Conservation (phyloP, 1,140 invertebrate genomes). For the Berghia stephanieae region DNA sequence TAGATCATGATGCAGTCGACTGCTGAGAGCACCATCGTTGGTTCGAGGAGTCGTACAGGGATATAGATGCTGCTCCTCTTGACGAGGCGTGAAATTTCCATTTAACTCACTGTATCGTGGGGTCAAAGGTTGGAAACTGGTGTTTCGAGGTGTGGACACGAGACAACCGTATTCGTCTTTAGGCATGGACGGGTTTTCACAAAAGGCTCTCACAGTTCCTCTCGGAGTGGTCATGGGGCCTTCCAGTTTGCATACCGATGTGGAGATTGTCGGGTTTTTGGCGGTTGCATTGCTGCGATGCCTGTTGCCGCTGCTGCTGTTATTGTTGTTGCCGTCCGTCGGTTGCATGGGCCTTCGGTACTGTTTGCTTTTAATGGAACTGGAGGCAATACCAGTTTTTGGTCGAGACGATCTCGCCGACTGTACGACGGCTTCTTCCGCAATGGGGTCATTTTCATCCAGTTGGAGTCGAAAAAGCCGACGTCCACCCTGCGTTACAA, state of each 20-base stretch:
- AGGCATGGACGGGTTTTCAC: background rate
- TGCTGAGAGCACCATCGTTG: background rate
- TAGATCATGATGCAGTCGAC: slow-evolving; percentile 18
- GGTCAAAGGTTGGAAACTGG: slow-evolving; percentile 14
- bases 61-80: too few species aligned
- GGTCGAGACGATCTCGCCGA: slow-evolving; percentile 28
- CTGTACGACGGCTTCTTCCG: slow-evolving; percentile 24
- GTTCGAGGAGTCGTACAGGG: too few species aligned
- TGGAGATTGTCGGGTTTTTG: background rate
- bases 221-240: slow-evolving; percentile 17
- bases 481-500: background rate
- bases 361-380: background rate
- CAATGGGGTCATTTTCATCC: background rate
- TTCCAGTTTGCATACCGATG: slow-evolving; percentile 18
- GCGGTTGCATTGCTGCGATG: background rate
- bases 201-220: slow-evolving; percentile 21
- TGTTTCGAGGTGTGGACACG: background rate
- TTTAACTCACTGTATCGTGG: slow-evolving; percentile 9
- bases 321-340: background rate
- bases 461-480: background rate
- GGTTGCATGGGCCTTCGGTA: background rate
- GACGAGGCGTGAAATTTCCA: too few species aligned
- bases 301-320: slow-evolving; percentile 16
- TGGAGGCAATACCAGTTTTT: slow-evolving; percentile 14
- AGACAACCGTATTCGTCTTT: background rate